Evolutionary conservation across 30 jellyfish, hydroid and myxozoan species (phyloP).

Genomic region (Sanderia malayensis): DNA sequence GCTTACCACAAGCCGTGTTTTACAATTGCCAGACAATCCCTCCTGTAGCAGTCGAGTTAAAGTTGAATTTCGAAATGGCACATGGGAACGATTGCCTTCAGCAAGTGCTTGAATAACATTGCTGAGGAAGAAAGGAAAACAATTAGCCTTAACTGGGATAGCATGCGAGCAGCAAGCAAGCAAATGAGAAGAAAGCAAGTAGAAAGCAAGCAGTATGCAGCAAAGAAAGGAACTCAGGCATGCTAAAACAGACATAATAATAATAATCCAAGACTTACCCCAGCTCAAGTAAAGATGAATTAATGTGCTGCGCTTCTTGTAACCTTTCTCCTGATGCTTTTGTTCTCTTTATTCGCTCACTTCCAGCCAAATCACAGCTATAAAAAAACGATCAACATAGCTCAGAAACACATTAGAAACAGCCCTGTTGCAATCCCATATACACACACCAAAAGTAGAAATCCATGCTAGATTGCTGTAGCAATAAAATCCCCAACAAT

Average conservation of each 20-base stretch:
- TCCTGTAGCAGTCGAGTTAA: slow-evolving; percentile 92
- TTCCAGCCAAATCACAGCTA: slow-evolving; percentile 96
- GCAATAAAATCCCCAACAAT: too few relatives aligned
- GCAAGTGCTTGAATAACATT: slow-evolving; percentile 98
- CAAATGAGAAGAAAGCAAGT: too few relatives aligned
- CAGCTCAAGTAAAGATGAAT: slow-evolving; percentile 83
- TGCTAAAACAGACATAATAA: too few relatives aligned
- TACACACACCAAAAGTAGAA: too few relatives aligned
- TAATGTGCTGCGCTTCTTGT: slow-evolving; percentile 77
- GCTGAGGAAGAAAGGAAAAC: slow-evolving; percentile 49
- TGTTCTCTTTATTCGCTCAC: slow-evolving; percentile 77
- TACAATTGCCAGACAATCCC: slow-evolving; percentile 95
- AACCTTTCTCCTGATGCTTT: slow-evolving; percentile 69
- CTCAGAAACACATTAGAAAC: too few relatives aligned
- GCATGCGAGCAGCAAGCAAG: too few relatives aligned
- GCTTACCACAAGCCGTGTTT: slow-evolving; percentile 93
- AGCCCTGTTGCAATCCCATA: too few relatives aligned
- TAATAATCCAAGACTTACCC: slow-evolving; percentile 83
- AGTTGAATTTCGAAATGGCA: slow-evolving; percentile 95
- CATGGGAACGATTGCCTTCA: slow-evolving; percentile 93
- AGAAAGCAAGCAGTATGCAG: too few relatives aligned
- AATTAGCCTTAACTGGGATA: too few relatives aligned
- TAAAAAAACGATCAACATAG: too few relatives aligned
- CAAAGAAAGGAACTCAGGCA: too few relatives aligned
- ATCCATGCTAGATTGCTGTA: too few relatives aligned